Evolutionary conservation across 2,888 invertebrate species (phyloP), one percentile per base, ranked within the genome.

Genomic region (Gortyna flavago): DNA sequence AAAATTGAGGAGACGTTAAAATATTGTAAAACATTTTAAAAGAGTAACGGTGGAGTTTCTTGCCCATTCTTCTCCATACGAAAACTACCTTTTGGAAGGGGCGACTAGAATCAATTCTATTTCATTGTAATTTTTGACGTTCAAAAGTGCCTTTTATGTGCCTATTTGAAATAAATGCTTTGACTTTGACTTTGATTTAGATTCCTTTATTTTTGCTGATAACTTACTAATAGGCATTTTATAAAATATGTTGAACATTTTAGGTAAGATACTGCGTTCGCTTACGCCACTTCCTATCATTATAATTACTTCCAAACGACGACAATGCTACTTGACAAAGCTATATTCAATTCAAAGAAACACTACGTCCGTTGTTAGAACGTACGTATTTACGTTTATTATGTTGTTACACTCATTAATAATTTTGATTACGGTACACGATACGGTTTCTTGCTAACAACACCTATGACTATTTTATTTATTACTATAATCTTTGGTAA

Each of bases 261-360:
- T 32, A 13, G 48, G 48, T 9, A 64, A 32, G 32, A 32, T 6
- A 57, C 35, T 74, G 35, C 18, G 41, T 54, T 62, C 6, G 57
- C 9, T 51, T 57, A 11, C 61, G 25, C 25, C 41, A 66, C 16
- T 61, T 73, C 41, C 59, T 44, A 59, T n/a, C 9, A 67, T 61
- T 35, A 35, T 35, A 35, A 35, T 35, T 70, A 54, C 51, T 41
- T 29, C 25, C 35, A 51, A 59, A 77, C 38, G 38, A 16, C 57
- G 62, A 70, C 65, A 67, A n/a, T 38, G 5, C 38, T 18, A 6
- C 21, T 59, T 32, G 72, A 66, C 38, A 59, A 38, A 48, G 7
- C n/a, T 54, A n/a, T 51, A 57, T 11, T 44, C 18, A 44, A 62
- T 62, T 54, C 48, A n/a, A 62, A 77, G 48, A 32, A 29, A 75